Base-by-base conservation (phyloP, 2,888 invertebrate species). In the Galerucella pusilla region DNA sequence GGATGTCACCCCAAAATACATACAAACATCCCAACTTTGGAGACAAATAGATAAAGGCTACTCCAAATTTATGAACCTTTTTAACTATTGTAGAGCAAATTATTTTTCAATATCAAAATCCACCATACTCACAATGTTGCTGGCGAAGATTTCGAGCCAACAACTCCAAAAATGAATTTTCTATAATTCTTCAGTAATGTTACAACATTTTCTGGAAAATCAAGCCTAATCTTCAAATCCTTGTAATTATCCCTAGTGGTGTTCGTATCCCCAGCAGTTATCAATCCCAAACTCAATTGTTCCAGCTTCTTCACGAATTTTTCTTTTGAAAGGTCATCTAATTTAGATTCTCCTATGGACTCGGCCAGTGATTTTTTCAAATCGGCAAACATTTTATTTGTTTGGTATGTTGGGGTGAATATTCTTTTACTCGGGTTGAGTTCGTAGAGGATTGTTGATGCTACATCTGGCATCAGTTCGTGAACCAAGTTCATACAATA, bases 391-490 rank as follows among this genome's bases (percentile, higher is more conserved):
- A 78, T 61, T 42, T 54, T 60, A 0, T 59, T 52, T 2, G 52
- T 9, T 25, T 70, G 54, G 0, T 54, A 46, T 2, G 59, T n/a
- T 2, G 65, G 16, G 0, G 68, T 2, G 35, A 71, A 68, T 10
- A 60, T 70, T 49, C 59, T 69, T 12, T 68, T 65, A 3, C 54
- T 14, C 16, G 68, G 65, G 5, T 70, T 66, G 10, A 68, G 6
- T 5, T 75, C 73, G 12, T 78, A 75, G 1, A 68, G 25, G 10
- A 78, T 78, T 25, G 65, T 52, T 7, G 74, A 75, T 10, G 70
- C 60, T 52, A 77, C 52, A 42, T 76, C 74, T 42, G 78, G 78
- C 78, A 78, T 77, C 2, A 78, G 25, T 52, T 78, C 72, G 14
- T 75, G 75, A 9, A 59, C 61, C 49, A 78, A 45, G 42, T 71